Evolutionary conservation across 2,797 vertebrate species (phyloP).

Genomic region (Macropodus opercularis): DNA sequence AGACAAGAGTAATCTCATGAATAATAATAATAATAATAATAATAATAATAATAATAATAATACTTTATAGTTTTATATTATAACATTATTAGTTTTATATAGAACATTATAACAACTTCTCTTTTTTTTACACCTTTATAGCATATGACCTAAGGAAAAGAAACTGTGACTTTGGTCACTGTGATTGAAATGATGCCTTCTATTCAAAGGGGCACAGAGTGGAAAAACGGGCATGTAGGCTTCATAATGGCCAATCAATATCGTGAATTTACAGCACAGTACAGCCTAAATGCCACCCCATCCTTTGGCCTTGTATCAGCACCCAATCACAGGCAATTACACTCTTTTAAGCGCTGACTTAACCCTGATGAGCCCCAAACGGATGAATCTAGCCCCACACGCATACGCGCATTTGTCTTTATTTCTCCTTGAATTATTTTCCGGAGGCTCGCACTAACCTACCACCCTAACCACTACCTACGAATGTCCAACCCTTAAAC

Average conservation of each 20-base stretch:
- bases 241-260: slow-evolving; percentile 82
- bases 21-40: no score
- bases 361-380: slow-evolving; percentile 80
- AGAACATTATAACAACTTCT: slow-evolving; percentile 2
- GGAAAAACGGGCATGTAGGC: slow-evolving; percentile 73
- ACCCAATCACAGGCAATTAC: slow-evolving; percentile 83
- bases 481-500: no score
- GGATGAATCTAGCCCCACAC: slow-evolving; percentile 70
- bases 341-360: slow-evolving; percentile 83
- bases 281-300: slow-evolving; percentile 77
- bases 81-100: background rate
- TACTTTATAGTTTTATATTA: background rate
- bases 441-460: no score
- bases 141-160: slow-evolving; percentile 23
- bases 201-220: slow-evolving; percentile 57
- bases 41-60: no score
- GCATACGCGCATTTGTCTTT: slow-evolving; percentile 29
- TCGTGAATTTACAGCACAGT: slow-evolving; percentile 74
- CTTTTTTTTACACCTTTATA: no score
- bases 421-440: no score
- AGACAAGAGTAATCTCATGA: no score
- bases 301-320: slow-evolving; percentile 82
- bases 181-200: slow-evolving; percentile 60
- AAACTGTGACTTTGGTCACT: slow-evolving; percentile 41
- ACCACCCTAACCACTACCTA: no score